Evolutionary conservation across 2,113 vertebrate species (phyloP).

Genomic region (Cottus gobio): DNA sequence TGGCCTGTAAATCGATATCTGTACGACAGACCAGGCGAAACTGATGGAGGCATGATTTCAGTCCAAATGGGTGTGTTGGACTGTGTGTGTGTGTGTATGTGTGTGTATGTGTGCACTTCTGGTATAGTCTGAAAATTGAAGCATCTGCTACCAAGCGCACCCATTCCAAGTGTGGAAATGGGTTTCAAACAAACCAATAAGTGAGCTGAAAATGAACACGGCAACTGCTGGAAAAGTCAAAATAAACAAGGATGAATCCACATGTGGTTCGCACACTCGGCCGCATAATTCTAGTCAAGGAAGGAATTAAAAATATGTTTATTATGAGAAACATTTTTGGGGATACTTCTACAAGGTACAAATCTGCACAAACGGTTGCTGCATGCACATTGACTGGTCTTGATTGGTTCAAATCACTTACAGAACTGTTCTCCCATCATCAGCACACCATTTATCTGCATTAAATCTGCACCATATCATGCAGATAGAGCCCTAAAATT

Average conservation of each 20-base stretch:
- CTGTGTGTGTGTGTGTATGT: slow-evolving; percentile 34
- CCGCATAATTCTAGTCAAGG: neutral
- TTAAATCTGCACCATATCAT: slow-evolving; percentile 57
- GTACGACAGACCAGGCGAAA: slow-evolving; percentile 67
- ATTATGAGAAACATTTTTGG: neutral
- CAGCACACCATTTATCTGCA: slow-evolving; percentile 37
- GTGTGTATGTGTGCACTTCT: slow-evolving; percentile 32
- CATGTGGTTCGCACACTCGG: neutral
- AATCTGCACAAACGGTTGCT: neutral
- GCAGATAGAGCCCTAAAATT: slow-evolving; percentile 57
- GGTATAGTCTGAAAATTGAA: slow-evolving; percentile 62
- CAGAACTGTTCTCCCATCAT: slow-evolving; percentile 32
- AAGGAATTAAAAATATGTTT: neutral
- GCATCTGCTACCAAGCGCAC: slow-evolving; percentile 68
- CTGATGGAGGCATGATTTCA: slow-evolving; percentile 70
- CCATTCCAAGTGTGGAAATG: slow-evolving; percentile 73
- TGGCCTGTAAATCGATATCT: slow-evolving; percentile 74
- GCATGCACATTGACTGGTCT: neutral
- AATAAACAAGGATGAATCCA: slow-evolving; percentile 31
- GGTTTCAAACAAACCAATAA: slow-evolving; percentile 71
- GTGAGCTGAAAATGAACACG: slow-evolving; percentile 62
- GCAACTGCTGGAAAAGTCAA: slow-evolving; percentile 23
- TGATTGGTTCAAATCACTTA: slow-evolving; percentile 25
- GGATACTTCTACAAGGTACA: neutral
- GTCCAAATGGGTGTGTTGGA: slow-evolving; percentile 17